Evolutionary conservation across 2,797 vertebrate species (phyloP).

Genomic region (Anguilla pacifica): DNA sequence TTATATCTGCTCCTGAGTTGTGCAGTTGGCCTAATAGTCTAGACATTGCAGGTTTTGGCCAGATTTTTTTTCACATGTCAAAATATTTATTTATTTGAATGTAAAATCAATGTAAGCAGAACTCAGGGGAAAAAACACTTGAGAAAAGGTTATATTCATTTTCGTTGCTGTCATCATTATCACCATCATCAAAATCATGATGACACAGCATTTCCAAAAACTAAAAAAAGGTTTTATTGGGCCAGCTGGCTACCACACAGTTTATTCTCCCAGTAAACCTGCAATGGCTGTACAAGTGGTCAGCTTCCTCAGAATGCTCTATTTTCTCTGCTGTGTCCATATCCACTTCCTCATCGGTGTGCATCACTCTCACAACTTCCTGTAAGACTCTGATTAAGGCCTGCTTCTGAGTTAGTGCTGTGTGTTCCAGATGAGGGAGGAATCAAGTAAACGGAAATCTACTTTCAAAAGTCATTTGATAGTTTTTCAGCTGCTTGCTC

Average conservation of each 20-base stretch:
- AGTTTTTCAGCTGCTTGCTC: constrained; percentile 1
- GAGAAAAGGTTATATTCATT: neutral
- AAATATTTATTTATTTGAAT: neutral
- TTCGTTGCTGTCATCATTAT: neutral
- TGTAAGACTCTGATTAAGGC: neutral
- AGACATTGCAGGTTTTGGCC: neutral
- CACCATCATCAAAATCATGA: neutral
- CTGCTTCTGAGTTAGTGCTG: neutral
- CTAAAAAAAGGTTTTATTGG: neutral
- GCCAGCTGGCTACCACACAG: neutral
- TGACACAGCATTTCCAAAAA: neutral
- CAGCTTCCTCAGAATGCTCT: neutral
- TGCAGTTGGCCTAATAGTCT: too few relatives aligned
- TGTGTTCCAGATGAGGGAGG: neutral
- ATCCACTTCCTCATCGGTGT: neutral
- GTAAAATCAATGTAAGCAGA: neutral
- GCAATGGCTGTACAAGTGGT: neutral
- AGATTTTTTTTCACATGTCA: neutral
- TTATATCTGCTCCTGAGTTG: too few relatives aligned
- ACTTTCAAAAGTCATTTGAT: constrained; percentile 8
- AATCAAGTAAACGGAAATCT: neutral
- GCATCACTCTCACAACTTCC: neutral
- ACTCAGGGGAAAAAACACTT: neutral
- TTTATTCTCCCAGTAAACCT: neutral
- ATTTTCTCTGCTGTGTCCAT: neutral